Base-by-base conservation (phyloP, 2,888 invertebrate genomes). In the Agapostemon virescens region DNA sequence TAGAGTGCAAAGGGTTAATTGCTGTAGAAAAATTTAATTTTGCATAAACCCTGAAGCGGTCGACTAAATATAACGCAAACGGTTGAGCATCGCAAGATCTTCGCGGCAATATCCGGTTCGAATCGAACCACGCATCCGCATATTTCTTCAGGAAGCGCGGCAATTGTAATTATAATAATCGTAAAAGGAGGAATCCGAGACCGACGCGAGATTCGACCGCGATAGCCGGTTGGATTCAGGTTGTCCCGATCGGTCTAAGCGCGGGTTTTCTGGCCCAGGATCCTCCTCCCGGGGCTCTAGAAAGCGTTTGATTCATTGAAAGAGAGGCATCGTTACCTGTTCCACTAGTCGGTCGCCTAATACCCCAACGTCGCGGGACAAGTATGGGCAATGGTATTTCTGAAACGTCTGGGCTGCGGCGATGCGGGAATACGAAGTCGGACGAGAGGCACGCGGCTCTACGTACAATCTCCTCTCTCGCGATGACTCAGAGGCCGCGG, bases 401-500 rank as follows among this genome's bases (percentile, higher is more conserved):
- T 61, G 72, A 72, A 70, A 73, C 66, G 68, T 81, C 66, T 80
- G 52, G 52, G 45, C 7, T 36, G 58, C 45, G 33, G 58, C 55
- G 42, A 68, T 69, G 74, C 36, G 81, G 69, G 78, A 84, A 68
- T 74, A 73, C 71, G 55, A 72, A 81, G 78, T 66, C 61, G 74
- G 42, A 74, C 68, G 75, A 84, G 75, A 84, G 77, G 75, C 75
- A 69, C 69, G 74, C 58, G 58, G 58, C 74, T 45, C 52, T 77
- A 72, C 67, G 69, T 81, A 82, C 79, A 78, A 81, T 87, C 80
- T 83, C 75, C 42, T 49, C 49, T 49, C 49, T 20, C 45, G 40
- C 77, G 82, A 79, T 86, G 86, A 86, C 84, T 86, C 86, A 86
- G 78, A 33, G 78, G 30, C 74, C 45, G 55, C 23, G 15, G 75